These are phyloP conservation scores for Frankliniella fusca DNA, from an alignment of 2,888 invertebrate genomes.

Conservation along the genomic window DNA sequence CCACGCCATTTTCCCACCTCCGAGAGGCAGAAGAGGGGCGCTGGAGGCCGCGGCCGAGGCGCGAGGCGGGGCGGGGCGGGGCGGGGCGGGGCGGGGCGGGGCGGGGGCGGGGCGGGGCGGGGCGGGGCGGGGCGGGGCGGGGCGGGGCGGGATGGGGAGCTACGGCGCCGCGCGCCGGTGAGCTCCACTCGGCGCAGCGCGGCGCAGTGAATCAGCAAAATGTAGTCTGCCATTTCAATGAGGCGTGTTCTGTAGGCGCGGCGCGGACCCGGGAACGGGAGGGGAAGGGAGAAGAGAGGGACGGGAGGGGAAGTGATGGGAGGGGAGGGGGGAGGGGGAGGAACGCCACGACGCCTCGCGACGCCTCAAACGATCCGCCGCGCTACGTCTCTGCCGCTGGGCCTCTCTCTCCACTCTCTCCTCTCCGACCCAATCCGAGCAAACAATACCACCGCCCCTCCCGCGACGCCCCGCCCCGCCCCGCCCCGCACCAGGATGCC, in stretches of 20 bases:
- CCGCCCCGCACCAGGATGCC: not conserved
- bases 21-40: no score
- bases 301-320: not conserved
- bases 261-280: not conserved
- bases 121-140: no score
- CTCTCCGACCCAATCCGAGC: not conserved
- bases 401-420: not conserved
- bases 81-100: no score
- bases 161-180: no score
- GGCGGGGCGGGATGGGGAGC: no score
- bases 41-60: no score
- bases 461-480: not conserved
- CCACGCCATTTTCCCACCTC: no score
- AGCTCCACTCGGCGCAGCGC: no score
- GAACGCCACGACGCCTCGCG: not conserved
- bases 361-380: not conserved
- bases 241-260: not conserved
- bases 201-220: not conserved
- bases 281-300: not conserved
- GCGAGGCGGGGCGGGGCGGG: no score
- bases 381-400: not conserved
- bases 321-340: not conserved
- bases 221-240: slow-evolving; percentile 1
- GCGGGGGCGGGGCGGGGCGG: no score
- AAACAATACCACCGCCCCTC: not conserved